Evolutionary conservation across 2,113 vertebrate genomes (phyloP).

Genomic region (Ia io): DNA sequence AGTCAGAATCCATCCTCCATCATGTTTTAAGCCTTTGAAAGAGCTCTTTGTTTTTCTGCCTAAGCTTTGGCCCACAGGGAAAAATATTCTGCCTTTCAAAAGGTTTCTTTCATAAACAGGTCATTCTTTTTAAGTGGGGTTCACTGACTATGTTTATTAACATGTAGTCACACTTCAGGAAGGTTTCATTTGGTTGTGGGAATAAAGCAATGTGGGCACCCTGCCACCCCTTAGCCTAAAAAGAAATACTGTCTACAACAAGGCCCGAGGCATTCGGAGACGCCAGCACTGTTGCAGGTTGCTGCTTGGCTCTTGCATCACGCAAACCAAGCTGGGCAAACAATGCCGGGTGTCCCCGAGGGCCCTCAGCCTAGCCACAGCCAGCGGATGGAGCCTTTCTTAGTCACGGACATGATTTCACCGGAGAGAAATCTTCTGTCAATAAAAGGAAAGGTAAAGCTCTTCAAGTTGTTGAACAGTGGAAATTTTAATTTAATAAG

Average conservation of each 20-base stretch:
- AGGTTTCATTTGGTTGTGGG: slow-evolving; percentile 51
- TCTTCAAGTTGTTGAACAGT: slow-evolving; percentile 9
- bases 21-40: slow-evolving; percentile 57
- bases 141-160: slow-evolving; percentile 68
- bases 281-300: background rate
- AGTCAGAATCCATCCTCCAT: slow-evolving; percentile 52
- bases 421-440: slow-evolving; percentile 17
- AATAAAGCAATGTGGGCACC: slow-evolving; percentile 29
- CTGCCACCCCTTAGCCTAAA: slow-evolving; percentile 45
- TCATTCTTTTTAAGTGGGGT: slow-evolving; percentile 74
- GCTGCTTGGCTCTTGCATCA: slow-evolving; percentile 15
- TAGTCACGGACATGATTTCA: slow-evolving; percentile 17
- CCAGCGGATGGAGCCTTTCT: background rate
- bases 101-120: slow-evolving; percentile 73
- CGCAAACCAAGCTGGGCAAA: background rate
- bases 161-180: slow-evolving; percentile 60
- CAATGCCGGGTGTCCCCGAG: background rate
- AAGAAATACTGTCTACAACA: slow-evolving; percentile 47
- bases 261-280: background rate
- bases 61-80: slow-evolving; percentile 41
- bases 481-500: background rate
- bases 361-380: background rate
- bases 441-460: background rate
- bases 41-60: slow-evolving; percentile 63
- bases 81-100: slow-evolving; percentile 68